A percentile compares a stretch with the other conserved stretches of the same genome.
Conservation (phyloP, 2,113 vertebrate genomes). For the Nerophis ophidion region DNA sequence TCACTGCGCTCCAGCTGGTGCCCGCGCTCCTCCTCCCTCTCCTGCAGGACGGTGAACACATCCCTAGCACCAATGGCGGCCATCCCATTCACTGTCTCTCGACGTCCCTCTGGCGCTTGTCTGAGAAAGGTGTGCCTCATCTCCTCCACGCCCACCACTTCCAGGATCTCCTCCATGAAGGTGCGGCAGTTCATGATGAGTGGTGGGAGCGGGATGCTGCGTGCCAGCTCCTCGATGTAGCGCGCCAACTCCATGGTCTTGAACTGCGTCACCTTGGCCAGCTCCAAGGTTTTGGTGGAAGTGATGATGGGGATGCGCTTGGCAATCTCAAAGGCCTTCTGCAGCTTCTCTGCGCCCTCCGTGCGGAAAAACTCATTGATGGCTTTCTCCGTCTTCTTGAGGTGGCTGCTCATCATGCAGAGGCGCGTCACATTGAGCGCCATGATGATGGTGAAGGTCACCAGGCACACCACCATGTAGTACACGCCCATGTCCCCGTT, state of each 20-base stretch:
- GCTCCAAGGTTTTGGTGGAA: slow-evolving; percentile 94
- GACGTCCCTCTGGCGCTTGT: slow-evolving; percentile 77
- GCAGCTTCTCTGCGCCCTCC: slow-evolving; percentile 96
- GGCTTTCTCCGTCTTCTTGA: slow-evolving; percentile 98
- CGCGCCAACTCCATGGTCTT: slow-evolving; percentile 99
- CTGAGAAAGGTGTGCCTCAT: slow-evolving; percentile 88
- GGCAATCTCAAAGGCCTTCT: slow-evolving; percentile 97
- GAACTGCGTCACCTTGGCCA: slow-evolving; percentile 98
- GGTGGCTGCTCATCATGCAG: slow-evolving; percentile 99
- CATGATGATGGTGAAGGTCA: slow-evolving; percentile 96
- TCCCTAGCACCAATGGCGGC: slow-evolving; percentile 60
- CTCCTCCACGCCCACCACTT: slow-evolving; percentile 93
- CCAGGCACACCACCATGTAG: slow-evolving; percentile 97
- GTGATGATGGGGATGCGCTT: slow-evolving; percentile 98
- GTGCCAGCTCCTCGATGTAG: slow-evolving; percentile 95
- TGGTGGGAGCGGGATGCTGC: slow-evolving; percentile 93
- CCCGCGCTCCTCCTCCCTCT: slow-evolving; percentile 72
- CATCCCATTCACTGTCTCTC: slow-evolving; percentile 43
- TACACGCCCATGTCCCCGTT: slow-evolving; percentile 97
- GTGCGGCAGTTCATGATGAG: slow-evolving; percentile 99
- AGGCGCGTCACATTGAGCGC: slow-evolving; percentile 89
- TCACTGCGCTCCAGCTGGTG: slow-evolving; percentile 75
- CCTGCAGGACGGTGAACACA: slow-evolving; percentile 81
- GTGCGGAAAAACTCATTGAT: slow-evolving; percentile 99
- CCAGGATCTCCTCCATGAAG: slow-evolving; percentile 98